A percentile compares a stretch with the other conserved stretches of the same genome.
These are phyloP conservation scores for Mesocricetus auratus DNA, from an alignment of 2,113 vertebrate species.

Conservation along the genomic window DNA sequence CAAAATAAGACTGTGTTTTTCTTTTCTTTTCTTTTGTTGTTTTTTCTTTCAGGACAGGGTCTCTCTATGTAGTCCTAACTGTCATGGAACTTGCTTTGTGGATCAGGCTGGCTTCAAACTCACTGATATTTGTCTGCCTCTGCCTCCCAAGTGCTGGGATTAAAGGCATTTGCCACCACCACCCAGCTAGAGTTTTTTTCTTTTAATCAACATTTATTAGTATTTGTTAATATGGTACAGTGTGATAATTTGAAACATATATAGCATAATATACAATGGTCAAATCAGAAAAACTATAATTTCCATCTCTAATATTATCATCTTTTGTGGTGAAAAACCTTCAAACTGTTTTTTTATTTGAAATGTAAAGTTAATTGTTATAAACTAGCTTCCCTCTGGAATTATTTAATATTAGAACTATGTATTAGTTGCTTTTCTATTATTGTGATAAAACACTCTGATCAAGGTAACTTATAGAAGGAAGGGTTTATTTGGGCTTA, in stretches of 20 bases:
- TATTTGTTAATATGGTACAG: not conserved
- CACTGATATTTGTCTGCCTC: no score
- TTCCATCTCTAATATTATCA: not conserved
- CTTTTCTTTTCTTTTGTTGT: no score
- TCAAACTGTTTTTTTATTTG: constrained; percentile 2
- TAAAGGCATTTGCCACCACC: no score
- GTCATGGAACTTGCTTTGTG: no score
- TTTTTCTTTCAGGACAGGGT: no score
- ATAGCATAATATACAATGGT: not conserved
- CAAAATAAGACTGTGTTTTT: not conserved
- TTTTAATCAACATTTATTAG: not conserved
- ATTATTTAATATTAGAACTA: not conserved
- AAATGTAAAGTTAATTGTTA: not conserved
- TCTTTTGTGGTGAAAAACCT: not conserved
- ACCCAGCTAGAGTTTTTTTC: not conserved
- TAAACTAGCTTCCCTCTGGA: not conserved
- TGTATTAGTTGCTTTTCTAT: not conserved
- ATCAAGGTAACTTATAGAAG: not conserved
- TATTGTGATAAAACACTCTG: not conserved
- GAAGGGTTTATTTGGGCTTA: not conserved
- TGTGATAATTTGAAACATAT: not conserved
- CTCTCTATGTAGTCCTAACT: no score
- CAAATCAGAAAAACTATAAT: not conserved
- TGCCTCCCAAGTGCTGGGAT: no score
- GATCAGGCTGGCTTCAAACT: no score